phyloP scores from a whole-genome alignment of 2,113 vertebrate species.

The Tiliqua scincoides region DNA sequence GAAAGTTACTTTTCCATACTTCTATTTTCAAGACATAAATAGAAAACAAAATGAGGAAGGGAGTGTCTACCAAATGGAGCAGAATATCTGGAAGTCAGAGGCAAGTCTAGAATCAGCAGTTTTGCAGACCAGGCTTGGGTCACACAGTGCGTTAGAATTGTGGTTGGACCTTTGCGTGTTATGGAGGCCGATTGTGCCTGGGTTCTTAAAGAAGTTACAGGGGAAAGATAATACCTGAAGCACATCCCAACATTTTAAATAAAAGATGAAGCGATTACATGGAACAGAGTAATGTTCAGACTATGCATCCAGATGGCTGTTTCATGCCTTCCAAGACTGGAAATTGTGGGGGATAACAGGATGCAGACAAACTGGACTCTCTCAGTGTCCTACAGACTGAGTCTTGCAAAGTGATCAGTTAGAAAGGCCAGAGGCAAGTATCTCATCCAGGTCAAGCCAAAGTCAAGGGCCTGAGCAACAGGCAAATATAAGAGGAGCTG shows the following conservation, averaged over 20 bases:
- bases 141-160: not conserved
- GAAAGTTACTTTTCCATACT: not conserved
- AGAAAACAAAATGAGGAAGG: not conserved
- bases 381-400: not conserved
- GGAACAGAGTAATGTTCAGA: not conserved
- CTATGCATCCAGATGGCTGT: not conserved
- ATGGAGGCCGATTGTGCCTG: not conserved
- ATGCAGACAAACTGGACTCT: not conserved
- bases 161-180: not conserved
- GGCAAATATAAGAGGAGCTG: too few species aligned
- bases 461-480: too few species aligned
- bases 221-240: not conserved
- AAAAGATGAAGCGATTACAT: not conserved
- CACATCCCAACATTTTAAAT: not conserved
- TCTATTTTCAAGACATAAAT: not conserved
- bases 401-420: too few species aligned
- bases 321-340: not conserved
- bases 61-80: too few species aligned
- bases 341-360: not conserved
- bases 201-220: not conserved
- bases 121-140: too few species aligned
- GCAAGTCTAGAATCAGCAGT: not conserved
- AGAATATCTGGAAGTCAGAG: not conserved
- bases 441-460: too few species aligned
- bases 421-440: too few species aligned